These are phyloP conservation scores for Aegotheles bennettii DNA, from an alignment of 2,113 vertebrate species.

Conservation along the genomic window DNA sequence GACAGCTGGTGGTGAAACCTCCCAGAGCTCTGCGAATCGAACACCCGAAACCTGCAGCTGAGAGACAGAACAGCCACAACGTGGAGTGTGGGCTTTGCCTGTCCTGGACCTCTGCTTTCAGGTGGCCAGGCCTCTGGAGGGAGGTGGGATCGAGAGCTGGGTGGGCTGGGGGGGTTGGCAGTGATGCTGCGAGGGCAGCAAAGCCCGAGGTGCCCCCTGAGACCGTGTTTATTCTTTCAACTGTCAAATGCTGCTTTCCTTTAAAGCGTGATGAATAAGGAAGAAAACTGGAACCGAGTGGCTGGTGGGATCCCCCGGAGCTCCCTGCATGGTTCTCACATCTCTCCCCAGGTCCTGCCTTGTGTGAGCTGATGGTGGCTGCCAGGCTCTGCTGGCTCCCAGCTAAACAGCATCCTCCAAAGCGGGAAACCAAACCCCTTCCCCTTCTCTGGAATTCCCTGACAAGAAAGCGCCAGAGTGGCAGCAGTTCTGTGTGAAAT, in stretches of 20 bases:
- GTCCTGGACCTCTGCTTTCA: too few species aligned
- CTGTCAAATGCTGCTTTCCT: not conserved
- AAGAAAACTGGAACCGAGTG: too few species aligned
- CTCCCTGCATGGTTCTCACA: not conserved
- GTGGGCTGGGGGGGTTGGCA: too few species aligned
- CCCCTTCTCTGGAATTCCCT: not conserved
- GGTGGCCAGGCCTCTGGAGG: fast-evolving
- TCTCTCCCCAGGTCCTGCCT: not conserved
- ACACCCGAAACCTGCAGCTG: too few species aligned
- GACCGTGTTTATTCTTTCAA: too few species aligned
- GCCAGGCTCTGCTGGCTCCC: not conserved
- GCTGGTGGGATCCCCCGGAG: not conserved
- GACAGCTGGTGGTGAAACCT: not conserved
- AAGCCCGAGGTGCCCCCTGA: too few species aligned
- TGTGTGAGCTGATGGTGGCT: fast-evolving
- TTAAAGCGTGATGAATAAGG: not conserved
- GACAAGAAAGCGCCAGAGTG: not conserved
- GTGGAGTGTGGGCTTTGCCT: fast-evolving
- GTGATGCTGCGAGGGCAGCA: too few species aligned
- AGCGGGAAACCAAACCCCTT: not conserved
- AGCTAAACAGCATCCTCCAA: not conserved
- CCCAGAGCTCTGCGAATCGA: not conserved
- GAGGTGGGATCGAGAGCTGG: fast-evolving
- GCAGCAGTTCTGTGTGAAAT: not conserved
- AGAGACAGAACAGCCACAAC: not conserved